These are phyloP conservation scores for Rhinella marina DNA, from an alignment of 2,797 vertebrate genomes.

Conservation along the genomic window DNA sequence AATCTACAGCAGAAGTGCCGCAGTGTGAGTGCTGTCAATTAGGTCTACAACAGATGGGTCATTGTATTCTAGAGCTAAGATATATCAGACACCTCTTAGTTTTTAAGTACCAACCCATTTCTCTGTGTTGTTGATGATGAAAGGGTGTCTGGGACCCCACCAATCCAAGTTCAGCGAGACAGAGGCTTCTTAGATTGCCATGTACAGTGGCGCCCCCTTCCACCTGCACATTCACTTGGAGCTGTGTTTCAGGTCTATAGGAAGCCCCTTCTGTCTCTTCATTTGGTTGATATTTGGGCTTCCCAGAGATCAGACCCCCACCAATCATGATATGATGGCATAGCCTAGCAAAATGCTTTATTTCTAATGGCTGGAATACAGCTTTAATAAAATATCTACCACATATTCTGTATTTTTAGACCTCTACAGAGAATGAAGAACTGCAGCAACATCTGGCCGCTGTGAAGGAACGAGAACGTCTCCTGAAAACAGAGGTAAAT, in stretches of 20 bases:
- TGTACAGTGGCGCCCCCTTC: background rate
- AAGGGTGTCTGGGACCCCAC: too few species aligned
- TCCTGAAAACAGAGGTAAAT: constrained; percentile 82
- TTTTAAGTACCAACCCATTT: background rate
- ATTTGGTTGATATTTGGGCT: too few species aligned
- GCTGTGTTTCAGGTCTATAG: too few species aligned
- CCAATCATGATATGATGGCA: background rate
- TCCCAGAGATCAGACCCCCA: too few species aligned
- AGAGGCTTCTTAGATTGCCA: background rate
- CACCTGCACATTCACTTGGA: too few species aligned
- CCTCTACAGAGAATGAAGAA: constrained; percentile 83
- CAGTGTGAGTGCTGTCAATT: constrained; percentile 71
- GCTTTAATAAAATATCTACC: background rate
- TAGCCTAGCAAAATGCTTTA: background rate
- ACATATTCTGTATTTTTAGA: constrained; percentile 66
- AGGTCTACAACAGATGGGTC: too few species aligned
- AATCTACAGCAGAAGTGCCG: constrained; percentile 85
- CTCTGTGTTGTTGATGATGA: too few species aligned
- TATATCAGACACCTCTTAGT: background rate
- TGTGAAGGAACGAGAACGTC: constrained; percentile 77
- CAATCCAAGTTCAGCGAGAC: too few species aligned
- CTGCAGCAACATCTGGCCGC: constrained; percentile 80
- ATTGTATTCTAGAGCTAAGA: background rate
- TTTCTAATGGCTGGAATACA: background rate
- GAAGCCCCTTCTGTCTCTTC: too few species aligned